phyloP scores from a whole-genome alignment of 2,797 vertebrate species.

The Sebastes hubbsi region DNA sequence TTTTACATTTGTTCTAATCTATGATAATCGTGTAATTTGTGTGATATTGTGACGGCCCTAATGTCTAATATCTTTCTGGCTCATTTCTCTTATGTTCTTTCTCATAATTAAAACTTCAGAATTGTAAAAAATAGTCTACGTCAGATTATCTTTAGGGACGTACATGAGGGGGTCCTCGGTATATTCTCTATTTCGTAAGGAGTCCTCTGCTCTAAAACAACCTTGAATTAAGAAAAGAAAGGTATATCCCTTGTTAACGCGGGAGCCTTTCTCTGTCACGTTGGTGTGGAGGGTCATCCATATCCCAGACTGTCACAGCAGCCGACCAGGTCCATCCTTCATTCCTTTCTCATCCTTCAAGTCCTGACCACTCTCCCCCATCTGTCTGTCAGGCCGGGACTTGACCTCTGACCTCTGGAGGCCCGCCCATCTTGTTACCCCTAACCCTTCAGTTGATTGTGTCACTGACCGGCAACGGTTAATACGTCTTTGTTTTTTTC shows the following conservation, averaged over 20 bases:
- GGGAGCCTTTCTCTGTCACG: conserved; percentile 46
- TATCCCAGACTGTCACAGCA: conserved; percentile 69
- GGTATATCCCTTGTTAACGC: neutral
- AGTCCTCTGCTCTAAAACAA: too few relatives aligned
- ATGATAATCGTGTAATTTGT: too few relatives aligned
- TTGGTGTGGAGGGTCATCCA: conserved; percentile 65
- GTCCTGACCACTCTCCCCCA: conserved; percentile 67
- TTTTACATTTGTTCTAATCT: too few relatives aligned
- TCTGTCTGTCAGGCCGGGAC: conserved; percentile 73
- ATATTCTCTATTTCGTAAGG: too few relatives aligned
- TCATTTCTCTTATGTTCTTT: too few relatives aligned
- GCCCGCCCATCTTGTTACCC: conserved; percentile 74
- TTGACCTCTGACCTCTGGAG: conserved; percentile 76
- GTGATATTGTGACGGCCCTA: too few relatives aligned
- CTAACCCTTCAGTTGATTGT: conserved; percentile 65
- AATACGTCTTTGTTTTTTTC: conserved; percentile 38
- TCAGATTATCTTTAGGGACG: fast-evolving
- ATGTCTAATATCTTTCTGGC: too few relatives aligned
- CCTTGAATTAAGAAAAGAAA: neutral
- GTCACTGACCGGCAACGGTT: conserved; percentile 51
- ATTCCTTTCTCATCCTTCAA: conserved; percentile 71
- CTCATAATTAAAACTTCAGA: too few relatives aligned
- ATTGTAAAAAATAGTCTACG: too few relatives aligned
- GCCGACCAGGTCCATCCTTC: conserved; percentile 64
- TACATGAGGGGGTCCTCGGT: too few relatives aligned